These are phyloP conservation scores for Pammene fasciana DNA, from an alignment of 2,888 invertebrate genomes.

Conservation along the genomic window DNA sequence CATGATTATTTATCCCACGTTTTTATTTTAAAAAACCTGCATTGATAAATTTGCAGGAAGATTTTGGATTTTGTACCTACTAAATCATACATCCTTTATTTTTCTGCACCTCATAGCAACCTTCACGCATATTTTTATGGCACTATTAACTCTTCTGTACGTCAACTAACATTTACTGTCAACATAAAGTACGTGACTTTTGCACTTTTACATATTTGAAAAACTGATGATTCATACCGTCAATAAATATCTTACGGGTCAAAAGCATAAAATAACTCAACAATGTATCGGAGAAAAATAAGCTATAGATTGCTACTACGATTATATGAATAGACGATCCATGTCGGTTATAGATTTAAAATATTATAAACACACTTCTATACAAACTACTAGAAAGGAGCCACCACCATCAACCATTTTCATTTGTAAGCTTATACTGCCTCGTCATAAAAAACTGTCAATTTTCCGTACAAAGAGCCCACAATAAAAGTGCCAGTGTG, in stretches of 20 bases:
- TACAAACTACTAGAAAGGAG: conserved; percentile 40
- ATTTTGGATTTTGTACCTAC: too few species aligned
- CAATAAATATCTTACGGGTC: conserved; percentile 7
- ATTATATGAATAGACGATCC: conserved; percentile 45
- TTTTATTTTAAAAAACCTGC: too few species aligned
- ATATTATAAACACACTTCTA: too few species aligned
- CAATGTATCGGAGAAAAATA: conserved; percentile 13
- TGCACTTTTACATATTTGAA: conserved; percentile 13
- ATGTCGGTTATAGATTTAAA: conserved; percentile 33
- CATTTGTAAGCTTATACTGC: conserved; percentile 70
- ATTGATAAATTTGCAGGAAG: too few species aligned
- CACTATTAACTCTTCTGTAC: background rate
- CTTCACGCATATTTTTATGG: conserved; percentile 2
- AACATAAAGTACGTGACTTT: conserved; percentile 22
- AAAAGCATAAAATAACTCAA: background rate
- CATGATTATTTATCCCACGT: too few species aligned
- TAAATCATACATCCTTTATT: too few species aligned
- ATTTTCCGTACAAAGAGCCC: conserved; percentile 69
- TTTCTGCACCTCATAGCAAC: too few species aligned
- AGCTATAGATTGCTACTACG: background rate
- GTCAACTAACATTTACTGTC: conserved; percentile 12
- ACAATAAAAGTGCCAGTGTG: conserved; percentile 82
- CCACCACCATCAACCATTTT: conserved; percentile 67
- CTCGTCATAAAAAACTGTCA: conserved; percentile 69
- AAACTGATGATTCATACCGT: conserved; percentile 19